These are phyloP conservation scores for Dolichopus griseipennis DNA, from an alignment of 2,888 invertebrate genomes.

Conservation along the genomic window DNA sequence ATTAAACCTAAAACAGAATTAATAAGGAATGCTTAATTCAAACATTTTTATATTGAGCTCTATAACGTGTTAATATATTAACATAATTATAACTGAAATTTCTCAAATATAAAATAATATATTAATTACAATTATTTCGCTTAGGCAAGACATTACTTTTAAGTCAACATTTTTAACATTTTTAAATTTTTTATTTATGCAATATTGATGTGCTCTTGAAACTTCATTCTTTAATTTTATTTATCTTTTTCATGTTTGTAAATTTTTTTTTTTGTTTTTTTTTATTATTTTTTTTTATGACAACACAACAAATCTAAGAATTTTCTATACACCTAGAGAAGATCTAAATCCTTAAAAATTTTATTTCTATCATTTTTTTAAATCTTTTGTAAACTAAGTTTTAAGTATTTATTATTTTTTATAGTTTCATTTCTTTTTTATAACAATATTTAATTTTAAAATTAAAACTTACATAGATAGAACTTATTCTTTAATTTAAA, in stretches of 20 bases:
- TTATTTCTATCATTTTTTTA: background rate
- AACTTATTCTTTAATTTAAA: background rate
- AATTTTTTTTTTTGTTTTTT: too few relatives aligned
- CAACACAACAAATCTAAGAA: constrained; percentile 6
- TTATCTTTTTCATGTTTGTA: background rate
- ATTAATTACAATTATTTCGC: too few relatives aligned
- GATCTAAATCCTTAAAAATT: background rate
- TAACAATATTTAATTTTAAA: constrained; percentile 6
- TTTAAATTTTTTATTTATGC: background rate
- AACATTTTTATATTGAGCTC: too few relatives aligned
- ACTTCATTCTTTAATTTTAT: background rate
- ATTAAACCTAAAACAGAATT: too few relatives aligned
- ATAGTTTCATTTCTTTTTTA: background rate
- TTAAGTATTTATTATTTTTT: background rate
- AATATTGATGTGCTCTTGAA: background rate
- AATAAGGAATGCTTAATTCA: too few relatives aligned
- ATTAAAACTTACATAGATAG: constrained; percentile 6
- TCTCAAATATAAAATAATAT: too few relatives aligned
- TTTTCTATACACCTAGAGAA: constrained; percentile 6
- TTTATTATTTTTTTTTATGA: background rate
- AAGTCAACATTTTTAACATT: too few relatives aligned
- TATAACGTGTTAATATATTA: too few relatives aligned
- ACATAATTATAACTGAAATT: too few relatives aligned
- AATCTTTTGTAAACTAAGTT: background rate
- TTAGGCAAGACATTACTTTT: background rate